These are phyloP conservation scores for Nothoprocta pentlandii DNA, from an alignment of 2,113 vertebrate genomes.

Conservation along the genomic window DNA sequence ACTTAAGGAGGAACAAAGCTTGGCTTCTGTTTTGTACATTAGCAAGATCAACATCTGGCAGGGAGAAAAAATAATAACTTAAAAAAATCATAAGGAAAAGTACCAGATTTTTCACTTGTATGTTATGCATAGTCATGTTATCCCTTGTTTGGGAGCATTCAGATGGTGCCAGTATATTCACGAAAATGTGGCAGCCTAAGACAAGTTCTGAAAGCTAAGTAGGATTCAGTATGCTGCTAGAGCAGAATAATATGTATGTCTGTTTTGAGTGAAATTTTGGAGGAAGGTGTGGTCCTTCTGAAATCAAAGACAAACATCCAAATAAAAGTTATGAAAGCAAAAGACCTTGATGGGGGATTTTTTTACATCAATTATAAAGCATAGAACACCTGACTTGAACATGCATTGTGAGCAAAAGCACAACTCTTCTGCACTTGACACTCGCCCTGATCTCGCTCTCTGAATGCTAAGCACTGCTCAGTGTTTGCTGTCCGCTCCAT, in stretches of 20 bases:
- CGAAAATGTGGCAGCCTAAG: slow-evolving; percentile 66
- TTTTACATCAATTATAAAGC: neutral
- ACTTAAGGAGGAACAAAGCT: slow-evolving; percentile 32
- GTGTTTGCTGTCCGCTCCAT: neutral
- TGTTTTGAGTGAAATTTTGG: slow-evolving; percentile 47
- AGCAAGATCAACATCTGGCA: slow-evolving; percentile 64
- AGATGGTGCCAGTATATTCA: slow-evolving; percentile 61
- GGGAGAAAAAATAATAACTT: slow-evolving; percentile 57
- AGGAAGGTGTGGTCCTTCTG: slow-evolving; percentile 23
- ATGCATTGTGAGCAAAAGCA: neutral
- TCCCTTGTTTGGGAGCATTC: slow-evolving; percentile 63
- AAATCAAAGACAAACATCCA: slow-evolving; percentile 40
- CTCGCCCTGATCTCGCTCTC: neutral
- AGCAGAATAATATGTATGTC: slow-evolving; percentile 49
- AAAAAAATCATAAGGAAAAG: slow-evolving; percentile 33
- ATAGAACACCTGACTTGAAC: neutral
- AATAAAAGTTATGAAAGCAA: neutral
- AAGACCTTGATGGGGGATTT: neutral
- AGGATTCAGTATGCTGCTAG: slow-evolving; percentile 23
- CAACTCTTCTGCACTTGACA: neutral
- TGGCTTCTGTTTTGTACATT: slow-evolving; percentile 12
- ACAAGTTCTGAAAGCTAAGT: slow-evolving; percentile 71
- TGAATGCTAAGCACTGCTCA: neutral
- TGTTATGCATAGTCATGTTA: slow-evolving; percentile 70
- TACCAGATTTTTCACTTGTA: slow-evolving; percentile 37